Evolutionary conservation across 2,113 vertebrate species (phyloP), one percentile per base, ranked within the genome.

Genomic region (Tor tambroides): DNA sequence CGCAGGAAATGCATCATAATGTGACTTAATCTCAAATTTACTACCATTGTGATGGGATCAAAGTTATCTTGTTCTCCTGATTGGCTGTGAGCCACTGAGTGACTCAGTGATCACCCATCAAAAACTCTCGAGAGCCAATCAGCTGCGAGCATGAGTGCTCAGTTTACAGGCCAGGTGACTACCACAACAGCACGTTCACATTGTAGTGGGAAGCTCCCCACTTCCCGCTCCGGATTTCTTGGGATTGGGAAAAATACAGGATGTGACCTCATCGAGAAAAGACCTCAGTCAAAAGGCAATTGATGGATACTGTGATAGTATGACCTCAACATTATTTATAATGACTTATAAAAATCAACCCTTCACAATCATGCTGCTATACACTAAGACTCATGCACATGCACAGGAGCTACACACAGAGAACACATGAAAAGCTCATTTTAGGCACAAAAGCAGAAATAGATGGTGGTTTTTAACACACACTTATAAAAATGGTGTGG

Each of bases 191-290:
- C 69, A 83, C 46, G 21, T 43, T 82, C 11, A 21, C 67, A 38
- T 30, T n/a, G 56, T 14, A 61, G 32, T 28, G 61, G 88, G 89
- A 90, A 90, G 89, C 69, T 17, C 30, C 19, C 28, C 71, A 89
- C 89, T 93, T 94, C 92, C 93, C 89, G 88, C 84, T 1, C 63
- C 83, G 83, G 88, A 92, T 93, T 90, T 94, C 93, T 92, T 92
- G 90, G 91, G 85, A 94, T 89, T 56, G 84, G 72, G 54, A 91
- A 76, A 88, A 80, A 87, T 92, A 93, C 91, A 92, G 93, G 93
- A 93, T 15, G 54, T 93, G 91, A 94, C 71, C 41, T 93, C 93
- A 94, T 75, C 6, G 28, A 19, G 5, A 3, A 71, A 12, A 19
- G 23, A 10, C 17, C 26, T 71, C 63, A 75, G 80, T 88, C 72